Evolutionary conservation across 2,113 vertebrate species (phyloP).

Genomic region (Natator depressus): DNA sequence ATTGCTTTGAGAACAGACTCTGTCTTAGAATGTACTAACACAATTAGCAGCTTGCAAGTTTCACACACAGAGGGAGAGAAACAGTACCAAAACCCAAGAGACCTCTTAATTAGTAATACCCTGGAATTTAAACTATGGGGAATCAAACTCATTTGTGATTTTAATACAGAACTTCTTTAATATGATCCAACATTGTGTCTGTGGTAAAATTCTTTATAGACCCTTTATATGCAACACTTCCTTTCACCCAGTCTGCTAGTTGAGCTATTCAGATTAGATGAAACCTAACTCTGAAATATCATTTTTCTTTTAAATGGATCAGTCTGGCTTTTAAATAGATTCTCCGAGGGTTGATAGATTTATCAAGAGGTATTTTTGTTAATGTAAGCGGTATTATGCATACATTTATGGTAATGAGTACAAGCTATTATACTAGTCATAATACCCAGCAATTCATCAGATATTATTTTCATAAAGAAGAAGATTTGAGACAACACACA

Average conservation of each 20-base stretch:
- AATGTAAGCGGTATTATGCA: constrained; percentile 1
- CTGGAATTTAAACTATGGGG: no score
- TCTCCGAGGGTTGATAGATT: constrained; percentile 1
- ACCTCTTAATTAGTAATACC: no score
- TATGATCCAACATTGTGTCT: background rate
- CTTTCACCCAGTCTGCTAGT: background rate
- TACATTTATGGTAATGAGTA: constrained; percentile 39
- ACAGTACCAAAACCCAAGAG: no score
- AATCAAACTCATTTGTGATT: no score
- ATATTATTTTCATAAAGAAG: constrained; percentile 34
- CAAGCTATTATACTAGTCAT: constrained; percentile 23
- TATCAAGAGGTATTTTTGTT: constrained; percentile 13
- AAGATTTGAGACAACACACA: constrained; percentile 41
- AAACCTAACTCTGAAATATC: constrained; percentile 7
- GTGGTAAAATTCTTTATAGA: background rate
- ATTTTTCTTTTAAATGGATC: constrained; percentile 7
- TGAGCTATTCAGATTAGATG: background rate
- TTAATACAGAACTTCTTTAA: no score
- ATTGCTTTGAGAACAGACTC: no score
- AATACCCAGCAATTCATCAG: constrained; percentile 33
- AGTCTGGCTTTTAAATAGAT: constrained; percentile 1
- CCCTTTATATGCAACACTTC: background rate
- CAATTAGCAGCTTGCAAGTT: no score
- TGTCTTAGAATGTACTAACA: no score
- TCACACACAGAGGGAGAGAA: no score